phyloP scores from a whole-genome alignment of 2,888 invertebrate genomes.

The Xanthia icteritia region DNA sequence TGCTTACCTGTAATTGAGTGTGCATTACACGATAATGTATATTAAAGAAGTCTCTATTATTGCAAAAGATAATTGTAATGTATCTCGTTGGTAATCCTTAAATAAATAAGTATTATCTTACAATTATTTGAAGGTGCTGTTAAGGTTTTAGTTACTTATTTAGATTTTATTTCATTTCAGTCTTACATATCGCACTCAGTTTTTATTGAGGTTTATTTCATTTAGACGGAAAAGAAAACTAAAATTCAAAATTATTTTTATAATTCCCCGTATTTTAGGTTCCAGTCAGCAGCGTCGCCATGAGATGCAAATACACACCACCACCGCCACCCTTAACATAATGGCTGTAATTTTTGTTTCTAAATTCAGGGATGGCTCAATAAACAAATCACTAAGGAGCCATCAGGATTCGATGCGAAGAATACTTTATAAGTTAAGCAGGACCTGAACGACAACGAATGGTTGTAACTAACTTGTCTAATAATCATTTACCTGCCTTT shows the following conservation, averaged over 20 bases:
- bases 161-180: background rate
- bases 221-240: background rate
- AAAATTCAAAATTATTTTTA: background rate
- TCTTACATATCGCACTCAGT: background rate
- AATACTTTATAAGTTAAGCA: background rate
- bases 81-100: no score
- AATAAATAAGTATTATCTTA: background rate
- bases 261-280: background rate
- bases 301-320: background rate
- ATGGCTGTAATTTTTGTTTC: background rate
- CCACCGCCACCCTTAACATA: background rate
- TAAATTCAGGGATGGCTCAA: background rate
- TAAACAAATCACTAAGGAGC: background rate
- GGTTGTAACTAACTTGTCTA: background rate
- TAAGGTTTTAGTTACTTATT: background rate
- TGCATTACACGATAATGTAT: no score
- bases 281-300: background rate
- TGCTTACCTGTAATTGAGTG: no score
- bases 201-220: background rate
- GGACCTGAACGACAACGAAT: background rate
- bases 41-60: no score
- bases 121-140: background rate
- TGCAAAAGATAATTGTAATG: no score
- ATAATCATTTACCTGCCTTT: background rate
- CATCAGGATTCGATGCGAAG: background rate